These are phyloP conservation scores for Lochmaea crataegi DNA, from an alignment of 2,888 invertebrate species.

Conservation along the genomic window DNA sequence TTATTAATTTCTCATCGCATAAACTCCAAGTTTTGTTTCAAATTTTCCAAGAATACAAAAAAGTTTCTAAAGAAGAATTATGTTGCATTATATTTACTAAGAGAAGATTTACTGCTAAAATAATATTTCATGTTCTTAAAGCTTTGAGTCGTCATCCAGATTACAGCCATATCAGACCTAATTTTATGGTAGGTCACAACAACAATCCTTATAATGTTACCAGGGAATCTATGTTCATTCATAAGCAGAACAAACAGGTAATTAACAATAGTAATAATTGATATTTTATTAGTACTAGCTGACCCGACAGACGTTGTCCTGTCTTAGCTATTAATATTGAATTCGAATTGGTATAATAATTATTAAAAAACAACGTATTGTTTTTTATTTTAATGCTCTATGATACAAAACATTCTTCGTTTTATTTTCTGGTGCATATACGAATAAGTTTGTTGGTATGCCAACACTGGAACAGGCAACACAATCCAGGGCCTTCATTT, in stretches of 20 bases:
- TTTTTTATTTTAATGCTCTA: no score
- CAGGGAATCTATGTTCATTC: constrained; percentile 67
- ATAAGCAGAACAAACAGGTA: constrained; percentile 64
- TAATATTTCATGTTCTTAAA: constrained; percentile 76
- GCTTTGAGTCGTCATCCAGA: constrained; percentile 66
- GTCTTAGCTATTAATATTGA: no score
- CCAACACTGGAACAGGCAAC: no score
- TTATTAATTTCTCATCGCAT: constrained; percentile 72
- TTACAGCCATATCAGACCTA: constrained; percentile 72
- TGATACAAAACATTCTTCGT: no score
- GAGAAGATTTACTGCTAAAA: constrained; percentile 80
- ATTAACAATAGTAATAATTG: background rate
- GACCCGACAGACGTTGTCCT: no score
- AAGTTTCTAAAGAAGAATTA: constrained; percentile 65
- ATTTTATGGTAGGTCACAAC: constrained; percentile 79
- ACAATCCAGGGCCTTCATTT: no score
- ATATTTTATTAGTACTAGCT: no score
- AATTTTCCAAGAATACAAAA: constrained; percentile 71
- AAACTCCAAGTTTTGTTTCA: constrained; percentile 71
- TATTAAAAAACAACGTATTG: no score
- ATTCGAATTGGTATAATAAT: no score
- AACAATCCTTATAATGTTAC: constrained; percentile 70
- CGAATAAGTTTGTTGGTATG: no score
- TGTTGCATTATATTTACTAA: constrained; percentile 80
- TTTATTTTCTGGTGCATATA: no score